Percentiles rank a stretch among this genome's conserved stretches.
Evolutionary conservation across 2,113 vertebrate species (phyloP).

Genomic region (Terrapene triunguis): DNA sequence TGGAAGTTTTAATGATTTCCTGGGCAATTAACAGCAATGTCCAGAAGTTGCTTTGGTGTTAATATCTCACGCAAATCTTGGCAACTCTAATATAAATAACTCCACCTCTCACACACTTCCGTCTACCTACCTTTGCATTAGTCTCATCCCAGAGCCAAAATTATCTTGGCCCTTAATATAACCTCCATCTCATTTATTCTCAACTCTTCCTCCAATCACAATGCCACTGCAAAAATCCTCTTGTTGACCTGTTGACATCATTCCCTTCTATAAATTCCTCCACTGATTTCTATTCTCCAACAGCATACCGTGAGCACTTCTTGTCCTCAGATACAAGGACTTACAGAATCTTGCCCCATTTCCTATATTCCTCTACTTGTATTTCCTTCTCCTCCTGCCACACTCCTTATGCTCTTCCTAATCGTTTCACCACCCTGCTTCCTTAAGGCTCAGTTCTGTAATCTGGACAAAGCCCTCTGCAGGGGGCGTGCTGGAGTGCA

Average conservation of each 20-base stretch:
- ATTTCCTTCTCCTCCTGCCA: neutral
- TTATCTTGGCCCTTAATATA: neutral
- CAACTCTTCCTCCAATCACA: neutral
- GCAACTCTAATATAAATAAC: neutral
- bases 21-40: neutral
- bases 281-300: accelerated
- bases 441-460: neutral
- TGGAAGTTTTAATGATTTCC: neutral
- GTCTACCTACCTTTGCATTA: neutral
- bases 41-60: neutral
- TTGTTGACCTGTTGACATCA: neutral
- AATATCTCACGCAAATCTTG: neutral
- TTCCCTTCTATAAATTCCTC: neutral
- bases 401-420: neutral
- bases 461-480: neutral
- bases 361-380: neutral
- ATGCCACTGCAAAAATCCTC: neutral
- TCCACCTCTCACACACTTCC: neutral
- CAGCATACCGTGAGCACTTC: neutral
- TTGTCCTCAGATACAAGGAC: neutral
- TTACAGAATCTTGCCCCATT: neutral
- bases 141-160: neutral
- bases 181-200: neutral
- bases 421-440: neutral
- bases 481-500: neutral